Evolutionary conservation across 2,797 vertebrate species (phyloP).

Genomic region (Zalophus californianus): DNA sequence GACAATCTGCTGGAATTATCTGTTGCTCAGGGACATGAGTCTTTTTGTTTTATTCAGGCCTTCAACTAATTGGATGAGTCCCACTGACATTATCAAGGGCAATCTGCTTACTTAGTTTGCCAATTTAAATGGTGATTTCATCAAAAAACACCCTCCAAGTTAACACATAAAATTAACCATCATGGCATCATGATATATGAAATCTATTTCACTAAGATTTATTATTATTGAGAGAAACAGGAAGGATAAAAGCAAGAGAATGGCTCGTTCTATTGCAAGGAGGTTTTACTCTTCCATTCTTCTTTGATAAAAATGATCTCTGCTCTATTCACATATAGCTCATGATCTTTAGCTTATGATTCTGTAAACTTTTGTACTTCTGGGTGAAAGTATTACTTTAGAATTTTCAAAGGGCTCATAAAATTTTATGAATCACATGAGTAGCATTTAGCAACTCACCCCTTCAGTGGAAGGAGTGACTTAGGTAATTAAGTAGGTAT

Average conservation of each 20-base stretch:
- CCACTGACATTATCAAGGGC: not conserved
- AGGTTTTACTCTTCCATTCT: not conserved
- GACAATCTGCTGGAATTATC: not conserved
- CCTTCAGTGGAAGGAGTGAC: not conserved
- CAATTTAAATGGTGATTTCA: not conserved
- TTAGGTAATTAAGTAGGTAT: not conserved
- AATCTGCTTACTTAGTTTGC: not conserved
- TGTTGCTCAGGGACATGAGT: not conserved
- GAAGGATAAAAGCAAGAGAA: not conserved
- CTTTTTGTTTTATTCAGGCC: not conserved
- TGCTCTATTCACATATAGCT: not conserved
- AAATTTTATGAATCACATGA: not conserved
- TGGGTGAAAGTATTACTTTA: not conserved
- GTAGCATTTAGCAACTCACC: not conserved
- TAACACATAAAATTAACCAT: not conserved
- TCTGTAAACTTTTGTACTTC: not conserved
- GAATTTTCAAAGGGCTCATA: not conserved
- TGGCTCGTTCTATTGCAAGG: not conserved
- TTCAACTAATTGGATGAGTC: not conserved
- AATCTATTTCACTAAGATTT: not conserved
- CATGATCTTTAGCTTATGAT: not conserved
- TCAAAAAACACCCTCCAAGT: not conserved
- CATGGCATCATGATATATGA: not conserved
- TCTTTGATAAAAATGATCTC: not conserved
- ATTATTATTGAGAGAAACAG: not conserved